Base-by-base conservation (phyloP, 2,113 vertebrate species). In the Seriola dumerili region DNA sequence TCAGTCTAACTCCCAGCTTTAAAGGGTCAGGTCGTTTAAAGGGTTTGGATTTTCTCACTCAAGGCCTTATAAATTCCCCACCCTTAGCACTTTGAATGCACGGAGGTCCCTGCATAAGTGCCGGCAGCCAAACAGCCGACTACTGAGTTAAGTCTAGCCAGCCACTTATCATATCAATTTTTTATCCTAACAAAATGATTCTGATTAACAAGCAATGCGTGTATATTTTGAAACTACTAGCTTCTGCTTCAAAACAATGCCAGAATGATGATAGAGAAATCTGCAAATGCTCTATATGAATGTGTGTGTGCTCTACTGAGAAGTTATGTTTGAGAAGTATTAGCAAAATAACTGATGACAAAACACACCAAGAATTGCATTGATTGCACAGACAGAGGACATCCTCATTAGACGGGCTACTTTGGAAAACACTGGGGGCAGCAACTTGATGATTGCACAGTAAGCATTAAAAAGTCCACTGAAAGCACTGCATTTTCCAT, bases 41-140 rank as follows among this genome's bases (percentile, higher is more conserved):
- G 54, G 40, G 36, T 66, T 69, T 58, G 55, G 40, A 32, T 80
- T 67, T 76, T 67, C 61, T 72, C 57, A 76, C 54, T 63, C 44
- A 17, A 9, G n/a, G 50, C 62, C 44, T 74, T 76, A 64, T 54
- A 55, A 85, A 84, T 84, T 29, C 59, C 74, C 82, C 72, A 78
- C 32, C 68, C 36, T 36, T 23, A 68, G 72, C 48, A 7, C 68
- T 48, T 29, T 71, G 54, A 80, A 72, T 72, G 66, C 76, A 42
- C 23, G 62, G 68, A 66, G 57, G 64, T 77, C 66, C 32, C 52
- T 21, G 40, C 44, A 46, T 46, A 46, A 46, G 44, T 14, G 4
- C 3, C 12, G 3, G 11, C 3, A 4, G 44, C 12, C 44, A 46
- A 46, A 46, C 44, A 13, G 44, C 44, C 12, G 13, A 46, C 44